A percentile compares a stretch with the other conserved stretches of the same genome.
Conservation (phyloP, 1,140 invertebrate species). For the Acromyrmex heyeri region DNA sequence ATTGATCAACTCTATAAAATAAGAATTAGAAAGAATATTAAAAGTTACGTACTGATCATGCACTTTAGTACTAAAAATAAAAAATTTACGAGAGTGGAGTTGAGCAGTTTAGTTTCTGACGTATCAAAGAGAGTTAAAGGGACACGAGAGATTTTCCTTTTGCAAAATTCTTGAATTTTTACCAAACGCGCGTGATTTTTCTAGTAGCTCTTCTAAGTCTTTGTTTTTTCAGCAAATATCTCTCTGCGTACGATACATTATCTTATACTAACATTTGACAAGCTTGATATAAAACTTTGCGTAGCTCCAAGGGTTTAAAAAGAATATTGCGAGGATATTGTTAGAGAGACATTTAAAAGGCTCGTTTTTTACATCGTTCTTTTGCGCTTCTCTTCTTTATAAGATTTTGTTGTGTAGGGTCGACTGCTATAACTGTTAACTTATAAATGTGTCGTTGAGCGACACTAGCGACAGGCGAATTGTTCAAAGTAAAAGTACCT, state of each 20-base stretch:
- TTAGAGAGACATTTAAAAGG: neutral
- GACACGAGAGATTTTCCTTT: neutral
- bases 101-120: neutral
- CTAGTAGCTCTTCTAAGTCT: neutral
- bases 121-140: neutral
- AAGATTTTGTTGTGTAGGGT: neutral
- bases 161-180: neutral
- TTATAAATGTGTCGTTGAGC: conserved; percentile 4
- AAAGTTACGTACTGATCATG: neutral
- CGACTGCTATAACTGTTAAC: conserved; percentile 1
- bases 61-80: neutral
- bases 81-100: neutral
- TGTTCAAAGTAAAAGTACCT: neutral
- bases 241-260: neutral
- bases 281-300: conserved; percentile 16
- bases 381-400: neutral
- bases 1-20: neutral
- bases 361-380: neutral
- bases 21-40: neutral
- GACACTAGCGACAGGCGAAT: neutral
- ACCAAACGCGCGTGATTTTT: neutral
- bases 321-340: neutral
- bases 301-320: neutral
- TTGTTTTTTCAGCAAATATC: conserved; percentile 15
- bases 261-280: conserved; percentile 20